Percentiles rank a stretch among this genome's conserved stretches.
These are phyloP conservation scores for Phylloscopus collybita DNA, from an alignment of 2,797 vertebrate genomes.

Conservation along the genomic window DNA sequence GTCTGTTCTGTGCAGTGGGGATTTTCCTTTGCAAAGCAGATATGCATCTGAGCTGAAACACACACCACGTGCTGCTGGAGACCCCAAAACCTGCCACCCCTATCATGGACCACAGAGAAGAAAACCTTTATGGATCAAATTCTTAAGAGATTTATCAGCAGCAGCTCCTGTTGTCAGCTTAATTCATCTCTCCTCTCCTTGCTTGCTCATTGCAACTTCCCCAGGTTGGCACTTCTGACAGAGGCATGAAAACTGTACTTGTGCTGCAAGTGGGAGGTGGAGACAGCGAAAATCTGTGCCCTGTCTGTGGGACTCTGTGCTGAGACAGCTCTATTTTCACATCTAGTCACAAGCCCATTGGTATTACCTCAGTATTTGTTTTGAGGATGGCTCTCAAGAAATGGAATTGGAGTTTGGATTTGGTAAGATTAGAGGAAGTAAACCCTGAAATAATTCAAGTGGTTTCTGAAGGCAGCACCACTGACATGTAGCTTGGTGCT, in stretches of 20 bases:
- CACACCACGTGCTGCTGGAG: fast-evolving
- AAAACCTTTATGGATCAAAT: neutral
- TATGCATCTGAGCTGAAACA: neutral
- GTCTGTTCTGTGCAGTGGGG: neutral
- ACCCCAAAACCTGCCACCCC: neutral
- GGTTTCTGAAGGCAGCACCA: neutral
- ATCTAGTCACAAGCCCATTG: slow-evolving; percentile 22
- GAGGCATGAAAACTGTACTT: slow-evolving; percentile 57
- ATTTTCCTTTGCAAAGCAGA: neutral
- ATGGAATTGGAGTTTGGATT: neutral
- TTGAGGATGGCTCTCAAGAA: neutral
- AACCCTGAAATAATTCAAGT: neutral
- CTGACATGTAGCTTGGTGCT: neutral
- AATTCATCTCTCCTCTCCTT: neutral
- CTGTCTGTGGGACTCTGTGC: slow-evolving; percentile 23
- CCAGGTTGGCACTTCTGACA: slow-evolving; percentile 61
- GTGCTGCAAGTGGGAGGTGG: slow-evolving; percentile 66
- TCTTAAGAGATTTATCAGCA: neutral
- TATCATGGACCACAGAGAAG: neutral
- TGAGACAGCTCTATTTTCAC: slow-evolving; percentile 51
- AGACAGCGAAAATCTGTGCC: slow-evolving; percentile 65
- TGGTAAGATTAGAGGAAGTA: neutral
- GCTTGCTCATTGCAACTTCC: slow-evolving; percentile 17
- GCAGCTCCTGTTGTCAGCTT: neutral
- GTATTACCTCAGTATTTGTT: neutral